Evolutionary conservation across 2,113 vertebrate species (phyloP).

Genomic region (Macroglossus sobrinus): DNA sequence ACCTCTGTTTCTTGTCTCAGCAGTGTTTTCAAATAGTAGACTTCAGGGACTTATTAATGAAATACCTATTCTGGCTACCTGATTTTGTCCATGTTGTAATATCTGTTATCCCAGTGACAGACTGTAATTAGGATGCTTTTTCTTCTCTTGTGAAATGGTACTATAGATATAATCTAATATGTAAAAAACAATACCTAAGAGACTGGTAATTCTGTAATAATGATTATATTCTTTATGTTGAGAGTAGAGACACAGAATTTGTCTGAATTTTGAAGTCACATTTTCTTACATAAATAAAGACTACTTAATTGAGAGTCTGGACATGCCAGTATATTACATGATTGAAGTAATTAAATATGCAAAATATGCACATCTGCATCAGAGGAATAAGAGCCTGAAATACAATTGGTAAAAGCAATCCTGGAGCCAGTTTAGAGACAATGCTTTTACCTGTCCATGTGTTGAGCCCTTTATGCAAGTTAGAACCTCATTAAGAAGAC

Average conservation of each 20-base stretch:
- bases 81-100: background rate
- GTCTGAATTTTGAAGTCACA: background rate
- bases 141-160: constrained; percentile 6
- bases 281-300: constrained; percentile 12
- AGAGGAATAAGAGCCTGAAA: constrained; percentile 80
- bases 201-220: background rate
- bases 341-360: constrained; percentile 84
- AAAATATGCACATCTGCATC: constrained; percentile 79
- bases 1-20: background rate
- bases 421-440: constrained; percentile 80
- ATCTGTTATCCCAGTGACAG: background rate
- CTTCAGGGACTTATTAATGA: background rate
- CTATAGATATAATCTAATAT: background rate
- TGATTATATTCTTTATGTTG: background rate
- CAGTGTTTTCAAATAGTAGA: background rate
- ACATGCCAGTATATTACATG: constrained; percentile 76
- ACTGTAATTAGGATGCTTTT: background rate
- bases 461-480: constrained; percentile 33
- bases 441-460: constrained; percentile 87
- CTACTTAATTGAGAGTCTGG: constrained; percentile 80
- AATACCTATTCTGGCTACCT: background rate
- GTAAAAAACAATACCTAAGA: background rate
- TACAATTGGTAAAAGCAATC: constrained; percentile 78
- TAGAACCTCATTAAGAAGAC: background rate
- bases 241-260: background rate